Conservation (phyloP, 2,888 invertebrate species). For the Epirrhoe alternata region DNA sequence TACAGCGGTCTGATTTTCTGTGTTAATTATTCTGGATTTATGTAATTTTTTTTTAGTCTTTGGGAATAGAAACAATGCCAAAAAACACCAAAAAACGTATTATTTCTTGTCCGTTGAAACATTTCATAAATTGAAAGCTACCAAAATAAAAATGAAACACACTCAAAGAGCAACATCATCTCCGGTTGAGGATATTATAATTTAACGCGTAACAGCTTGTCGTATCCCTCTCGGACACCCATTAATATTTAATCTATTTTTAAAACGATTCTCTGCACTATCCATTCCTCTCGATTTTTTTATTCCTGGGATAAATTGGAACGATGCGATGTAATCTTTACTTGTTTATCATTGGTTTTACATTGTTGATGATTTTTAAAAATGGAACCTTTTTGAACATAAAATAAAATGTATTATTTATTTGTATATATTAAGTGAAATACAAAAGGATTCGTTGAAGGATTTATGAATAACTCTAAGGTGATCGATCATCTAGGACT, state of each 20-base stretch:
- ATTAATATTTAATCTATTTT: conserved; percentile 52
- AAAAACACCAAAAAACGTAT: too few species aligned
- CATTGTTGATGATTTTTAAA: neutral
- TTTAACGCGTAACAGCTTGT: conserved; percentile 48
- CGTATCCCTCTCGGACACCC: conserved; percentile 45
- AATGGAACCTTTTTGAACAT: too few species aligned
- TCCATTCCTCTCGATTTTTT: conserved; percentile 2
- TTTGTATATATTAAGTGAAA: too few species aligned
- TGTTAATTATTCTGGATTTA: too few species aligned
- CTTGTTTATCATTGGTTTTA: neutral
- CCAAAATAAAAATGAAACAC: conserved; percentile 18
- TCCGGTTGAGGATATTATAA: conserved; percentile 45
- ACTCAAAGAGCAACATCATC: conserved; percentile 25
- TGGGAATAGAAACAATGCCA: too few species aligned
- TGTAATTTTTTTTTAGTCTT: too few species aligned
- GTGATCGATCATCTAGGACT: too few species aligned
- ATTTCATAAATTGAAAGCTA: conserved; percentile 1
- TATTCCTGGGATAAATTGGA: conserved; percentile 18
- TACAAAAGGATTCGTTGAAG: too few species aligned
- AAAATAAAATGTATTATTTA: too few species aligned
- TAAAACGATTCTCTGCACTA: conserved; percentile 43
- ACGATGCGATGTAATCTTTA: conserved; percentile 3
- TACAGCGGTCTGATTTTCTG: too few species aligned
- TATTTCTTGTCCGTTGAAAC: neutral
- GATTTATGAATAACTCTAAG: too few species aligned